phyloP scores from a whole-genome alignment of 92 coral and sea anemone genomes.

The Palythoa grandiflora region DNA sequence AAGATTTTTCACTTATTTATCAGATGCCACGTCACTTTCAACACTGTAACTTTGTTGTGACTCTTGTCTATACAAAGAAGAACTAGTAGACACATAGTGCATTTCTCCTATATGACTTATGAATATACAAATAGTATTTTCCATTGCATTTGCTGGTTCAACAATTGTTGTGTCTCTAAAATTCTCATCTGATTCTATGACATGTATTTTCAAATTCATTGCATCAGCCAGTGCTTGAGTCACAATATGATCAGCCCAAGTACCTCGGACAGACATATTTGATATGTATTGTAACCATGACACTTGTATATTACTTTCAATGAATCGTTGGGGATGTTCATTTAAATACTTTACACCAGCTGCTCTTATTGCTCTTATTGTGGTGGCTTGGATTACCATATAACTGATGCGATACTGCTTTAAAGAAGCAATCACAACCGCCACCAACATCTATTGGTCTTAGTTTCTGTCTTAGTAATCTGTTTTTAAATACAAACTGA shows the following conservation, averaged over 20 bases:
- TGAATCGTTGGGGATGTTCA: slow-evolving; percentile 1
- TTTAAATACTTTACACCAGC: slow-evolving; percentile 19
- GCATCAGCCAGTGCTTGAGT: not conserved
- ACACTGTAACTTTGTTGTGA: not conserved
- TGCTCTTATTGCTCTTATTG: slow-evolving; percentile 32
- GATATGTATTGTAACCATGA: slow-evolving; percentile 2
- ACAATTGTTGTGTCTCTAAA: slow-evolving; percentile 25
- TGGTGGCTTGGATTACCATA: slow-evolving; percentile 11
- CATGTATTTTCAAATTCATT: slow-evolving; percentile 10
- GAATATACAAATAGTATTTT: not conserved
- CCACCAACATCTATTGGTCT: slow-evolving; percentile 27
- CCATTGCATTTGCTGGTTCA: slow-evolving; percentile 4
- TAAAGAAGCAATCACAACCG: slow-evolving; percentile 2
- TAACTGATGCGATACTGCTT: slow-evolving; percentile 1
- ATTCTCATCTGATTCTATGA: slow-evolving; percentile 29
- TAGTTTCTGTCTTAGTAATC: not conserved
- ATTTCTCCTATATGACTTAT: slow-evolving; percentile 2
- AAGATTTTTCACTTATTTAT: not conserved
- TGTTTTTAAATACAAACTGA: not conserved
- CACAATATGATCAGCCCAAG: slow-evolving; percentile 8
- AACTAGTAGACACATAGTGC: slow-evolving; percentile 15
- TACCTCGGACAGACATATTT: not conserved
- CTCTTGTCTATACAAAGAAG: slow-evolving; percentile 18
- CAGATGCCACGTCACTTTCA: not conserved
- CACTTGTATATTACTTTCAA: slow-evolving; percentile 1